Evolutionary conservation across 2,888 invertebrate genomes (phyloP).

Genomic region (Tenthredo livida): DNA sequence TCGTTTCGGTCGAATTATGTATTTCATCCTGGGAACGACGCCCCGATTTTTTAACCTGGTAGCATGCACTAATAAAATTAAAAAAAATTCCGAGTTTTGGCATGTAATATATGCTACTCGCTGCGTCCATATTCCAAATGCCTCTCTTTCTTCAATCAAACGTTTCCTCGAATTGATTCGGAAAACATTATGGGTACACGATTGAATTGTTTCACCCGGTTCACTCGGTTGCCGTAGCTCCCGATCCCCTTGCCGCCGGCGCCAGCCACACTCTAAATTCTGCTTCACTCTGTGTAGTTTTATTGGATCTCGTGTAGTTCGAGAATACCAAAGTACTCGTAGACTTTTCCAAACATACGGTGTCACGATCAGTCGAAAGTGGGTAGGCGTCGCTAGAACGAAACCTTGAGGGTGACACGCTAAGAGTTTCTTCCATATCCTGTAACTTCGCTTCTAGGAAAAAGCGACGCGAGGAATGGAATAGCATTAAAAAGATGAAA

Average conservation of each 20-base stretch:
- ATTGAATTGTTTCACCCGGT: constrained; percentile 12
- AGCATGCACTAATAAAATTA: background rate
- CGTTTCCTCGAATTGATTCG: background rate
- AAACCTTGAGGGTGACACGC: constrained; percentile 14
- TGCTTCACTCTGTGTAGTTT: constrained; percentile 19
- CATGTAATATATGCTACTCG: background rate
- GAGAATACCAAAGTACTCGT: constrained; percentile 33
- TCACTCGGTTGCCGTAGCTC: background rate
- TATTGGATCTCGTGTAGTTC: constrained; percentile 31
- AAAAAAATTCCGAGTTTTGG: background rate
- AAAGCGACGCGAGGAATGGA: background rate
- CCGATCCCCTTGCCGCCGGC: background rate
- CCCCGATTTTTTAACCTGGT: background rate
- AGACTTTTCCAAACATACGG: constrained; percentile 3
- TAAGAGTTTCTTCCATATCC: background rate
- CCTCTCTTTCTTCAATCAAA: background rate
- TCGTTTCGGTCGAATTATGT: background rate
- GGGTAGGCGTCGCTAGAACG: constrained; percentile 7
- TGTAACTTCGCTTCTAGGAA: constrained; percentile 9
- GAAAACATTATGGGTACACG: background rate
- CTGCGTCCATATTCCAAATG: background rate
- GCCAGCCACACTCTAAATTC: constrained; percentile 16
- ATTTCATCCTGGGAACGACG: background rate
- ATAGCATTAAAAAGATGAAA: background rate
- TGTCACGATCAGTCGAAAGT: constrained; percentile 29